Evolutionary conservation across 2,888 invertebrate genomes (phyloP).

Genomic region (Yponomeuta plumbellus): DNA sequence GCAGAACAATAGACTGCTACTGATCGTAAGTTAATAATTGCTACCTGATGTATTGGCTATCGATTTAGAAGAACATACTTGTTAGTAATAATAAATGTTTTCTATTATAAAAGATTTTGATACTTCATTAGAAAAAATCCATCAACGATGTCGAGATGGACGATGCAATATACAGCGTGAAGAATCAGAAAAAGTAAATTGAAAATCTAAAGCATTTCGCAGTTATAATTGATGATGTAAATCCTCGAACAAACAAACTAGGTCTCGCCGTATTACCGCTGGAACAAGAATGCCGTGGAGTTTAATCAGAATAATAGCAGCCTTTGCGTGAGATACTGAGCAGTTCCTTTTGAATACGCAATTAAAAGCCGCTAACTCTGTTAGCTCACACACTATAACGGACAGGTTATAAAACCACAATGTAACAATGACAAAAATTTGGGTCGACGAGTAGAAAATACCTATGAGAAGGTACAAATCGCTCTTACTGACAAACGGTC

Average conservation of each 20-base stretch:
- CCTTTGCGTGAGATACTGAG: conserved; percentile 7
- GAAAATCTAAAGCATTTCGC: background rate
- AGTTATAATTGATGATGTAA: background rate
- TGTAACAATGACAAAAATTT: background rate
- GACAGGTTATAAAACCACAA: conserved; percentile 21
- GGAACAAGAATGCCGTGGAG: background rate
- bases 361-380: conserved; percentile 41
- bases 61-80: background rate
- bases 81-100: background rate
- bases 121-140: background rate
- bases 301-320: conserved; percentile 16
- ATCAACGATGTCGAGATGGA: background rate
- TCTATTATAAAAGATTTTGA: background rate
- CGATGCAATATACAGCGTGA: background rate
- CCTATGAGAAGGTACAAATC: background rate
- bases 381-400: conserved; percentile 46
- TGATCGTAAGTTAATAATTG: background rate
- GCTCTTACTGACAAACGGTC: background rate
- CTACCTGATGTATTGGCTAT: background rate
- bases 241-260: background rate
- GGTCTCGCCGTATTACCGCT: background rate
- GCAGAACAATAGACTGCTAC: conserved; percentile 35
- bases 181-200: background rate
- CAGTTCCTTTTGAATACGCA: conserved; percentile 42
- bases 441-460: background rate